These are phyloP conservation scores for Tachysurus fulvidraco DNA, from an alignment of 2,113 vertebrate genomes.

Conservation along the genomic window DNA sequence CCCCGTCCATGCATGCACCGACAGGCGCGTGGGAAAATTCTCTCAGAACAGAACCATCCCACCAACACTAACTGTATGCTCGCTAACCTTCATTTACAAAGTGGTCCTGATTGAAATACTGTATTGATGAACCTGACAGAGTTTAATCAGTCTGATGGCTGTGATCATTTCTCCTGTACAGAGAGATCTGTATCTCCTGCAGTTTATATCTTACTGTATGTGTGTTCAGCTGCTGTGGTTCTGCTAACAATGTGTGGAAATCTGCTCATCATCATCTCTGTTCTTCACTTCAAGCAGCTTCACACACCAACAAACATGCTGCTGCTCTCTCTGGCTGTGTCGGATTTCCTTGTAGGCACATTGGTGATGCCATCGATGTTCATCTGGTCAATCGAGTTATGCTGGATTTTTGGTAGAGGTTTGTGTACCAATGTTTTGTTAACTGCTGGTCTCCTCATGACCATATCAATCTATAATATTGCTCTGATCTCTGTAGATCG, in stretches of 20 bases:
- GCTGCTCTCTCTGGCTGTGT: constrained; percentile 23
- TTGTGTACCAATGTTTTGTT: background rate
- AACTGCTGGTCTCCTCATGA: too few relatives aligned
- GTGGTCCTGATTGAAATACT: too few relatives aligned
- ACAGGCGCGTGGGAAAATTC: too few relatives aligned
- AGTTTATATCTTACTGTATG: constrained; percentile 55
- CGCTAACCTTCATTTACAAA: too few relatives aligned
- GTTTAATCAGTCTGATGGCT: background rate
- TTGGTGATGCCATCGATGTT: constrained; percentile 73
- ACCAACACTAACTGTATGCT: too few relatives aligned
- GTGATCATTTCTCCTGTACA: constrained; percentile 30
- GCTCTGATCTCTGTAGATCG: constrained; percentile 42
- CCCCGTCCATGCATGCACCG: too few relatives aligned
- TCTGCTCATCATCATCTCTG: constrained; percentile 41
- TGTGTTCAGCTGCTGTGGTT: constrained; percentile 58
- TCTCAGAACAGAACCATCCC: too few relatives aligned
- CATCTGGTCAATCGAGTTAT: constrained; percentile 28
- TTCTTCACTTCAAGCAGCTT: constrained; percentile 52
- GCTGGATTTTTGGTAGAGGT: constrained; percentile 46
- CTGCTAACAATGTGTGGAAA: constrained; percentile 60
- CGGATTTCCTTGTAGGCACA: constrained; percentile 25
- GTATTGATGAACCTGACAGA: constrained; percentile 22
- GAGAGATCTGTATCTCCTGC: constrained; percentile 36
- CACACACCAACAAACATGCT: constrained; percentile 48
- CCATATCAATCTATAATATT: too few relatives aligned